phyloP scores from a whole-genome alignment of 2,797 vertebrate genomes.

The Lithobates sylvaticus region DNA sequence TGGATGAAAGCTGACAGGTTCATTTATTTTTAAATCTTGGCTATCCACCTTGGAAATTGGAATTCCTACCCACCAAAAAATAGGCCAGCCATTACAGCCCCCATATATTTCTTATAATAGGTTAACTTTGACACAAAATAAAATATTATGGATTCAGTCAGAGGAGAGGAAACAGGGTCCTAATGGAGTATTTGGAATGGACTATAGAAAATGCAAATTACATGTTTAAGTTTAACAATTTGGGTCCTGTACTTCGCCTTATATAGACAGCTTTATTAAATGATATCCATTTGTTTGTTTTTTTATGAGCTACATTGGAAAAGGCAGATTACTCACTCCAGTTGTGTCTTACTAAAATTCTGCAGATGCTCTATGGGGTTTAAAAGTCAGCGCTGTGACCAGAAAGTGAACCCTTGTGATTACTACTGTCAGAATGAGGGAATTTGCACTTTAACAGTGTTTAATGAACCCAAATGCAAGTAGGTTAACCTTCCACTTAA shows the following conservation, averaged over 20 bases:
- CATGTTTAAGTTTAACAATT: slow-evolving; percentile 1
- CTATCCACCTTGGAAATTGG: too few relatives aligned
- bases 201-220: neutral
- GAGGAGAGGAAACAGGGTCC: too few relatives aligned
- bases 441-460: slow-evolving; percentile 99
- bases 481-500: slow-evolving; percentile 93
- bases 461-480: slow-evolving; percentile 99
- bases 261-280: slow-evolving; percentile 13
- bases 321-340: slow-evolving; percentile 78
- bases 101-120: too few relatives aligned
- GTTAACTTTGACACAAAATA: too few relatives aligned
- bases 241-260: neutral
- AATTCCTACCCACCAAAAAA: too few relatives aligned
- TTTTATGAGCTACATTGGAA: slow-evolving; percentile 68
- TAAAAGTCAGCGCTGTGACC: slow-evolving; percentile 99
- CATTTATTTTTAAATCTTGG: too few relatives aligned
- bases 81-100: too few relatives aligned
- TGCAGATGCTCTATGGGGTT: slow-evolving; percentile 99
- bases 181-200: too few relatives aligned
- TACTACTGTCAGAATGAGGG: slow-evolving; percentile 99
- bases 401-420: slow-evolving; percentile 99
- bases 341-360: slow-evolving; percentile 90
- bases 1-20: too few relatives aligned
- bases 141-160: too few relatives aligned
- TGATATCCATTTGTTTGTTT: slow-evolving; percentile 15